Conservation (phyloP, 2,888 invertebrate species). For the Campaea margaritaria region DNA sequence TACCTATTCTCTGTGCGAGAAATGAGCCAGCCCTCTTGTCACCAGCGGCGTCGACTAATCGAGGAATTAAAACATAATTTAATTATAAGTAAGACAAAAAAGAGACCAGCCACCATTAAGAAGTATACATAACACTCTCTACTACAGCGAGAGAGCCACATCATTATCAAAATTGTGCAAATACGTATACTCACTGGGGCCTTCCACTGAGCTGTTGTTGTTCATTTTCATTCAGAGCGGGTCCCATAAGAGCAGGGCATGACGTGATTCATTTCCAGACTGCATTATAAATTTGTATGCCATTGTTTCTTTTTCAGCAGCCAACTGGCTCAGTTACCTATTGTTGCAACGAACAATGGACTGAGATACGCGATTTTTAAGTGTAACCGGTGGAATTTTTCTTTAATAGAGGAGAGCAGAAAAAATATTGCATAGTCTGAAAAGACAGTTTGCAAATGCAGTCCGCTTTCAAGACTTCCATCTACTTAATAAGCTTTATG, state of each 20-base stretch:
- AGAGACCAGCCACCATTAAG: no score
- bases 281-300: conserved; percentile 81
- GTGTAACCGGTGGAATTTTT: conserved; percentile 54
- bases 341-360: conserved; percentile 75
- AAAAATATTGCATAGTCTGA: conserved; percentile 25
- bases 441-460: conserved; percentile 10
- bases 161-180: conserved; percentile 3
- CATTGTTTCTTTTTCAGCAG: conserved; percentile 77
- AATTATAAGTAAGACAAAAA: no score
- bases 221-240: conserved; percentile 75
- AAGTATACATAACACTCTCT: no score
- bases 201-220: conserved; percentile 66
- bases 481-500: background rate
- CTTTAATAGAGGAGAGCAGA: conserved; percentile 40
- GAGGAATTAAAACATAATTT: no score
- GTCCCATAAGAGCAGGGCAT: conserved; percentile 66
- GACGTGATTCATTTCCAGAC: conserved; percentile 80
- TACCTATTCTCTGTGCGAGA: no score
- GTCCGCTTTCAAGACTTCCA: conserved; percentile 11
- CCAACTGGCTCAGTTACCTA: conserved; percentile 74
- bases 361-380: conserved; percentile 72
- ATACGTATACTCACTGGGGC: conserved; percentile 10
- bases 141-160: background rate
- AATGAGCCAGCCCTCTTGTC: no score
- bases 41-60: no score